Conservation (phyloP, 1,140 invertebrate genomes). For the Campoletis sonorensis region DNA sequence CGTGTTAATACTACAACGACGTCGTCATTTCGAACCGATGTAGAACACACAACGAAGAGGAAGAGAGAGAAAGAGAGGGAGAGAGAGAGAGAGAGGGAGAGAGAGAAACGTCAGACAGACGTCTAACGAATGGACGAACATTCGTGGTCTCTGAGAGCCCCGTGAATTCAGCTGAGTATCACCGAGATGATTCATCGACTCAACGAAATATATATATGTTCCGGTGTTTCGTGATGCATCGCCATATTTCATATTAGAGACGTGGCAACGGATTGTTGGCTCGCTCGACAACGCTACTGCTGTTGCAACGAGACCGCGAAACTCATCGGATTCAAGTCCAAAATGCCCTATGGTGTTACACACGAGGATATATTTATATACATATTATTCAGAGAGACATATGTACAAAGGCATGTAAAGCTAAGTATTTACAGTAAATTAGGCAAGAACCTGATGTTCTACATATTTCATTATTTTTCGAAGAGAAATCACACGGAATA, state of each 20-base stretch:
- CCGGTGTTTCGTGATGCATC: conserved; percentile 54
- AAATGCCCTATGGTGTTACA: conserved; percentile 1
- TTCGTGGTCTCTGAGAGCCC: conserved; percentile 58
- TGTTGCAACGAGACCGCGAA: conserved; percentile 21
- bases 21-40: conserved; percentile 28
- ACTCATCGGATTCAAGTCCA: conserved; percentile 17
- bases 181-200: conserved; percentile 52
- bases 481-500: too few relatives aligned
- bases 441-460: too few relatives aligned
- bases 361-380: conserved; percentile 48
- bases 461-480: too few relatives aligned
- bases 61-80: conserved; percentile 28
- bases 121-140: conserved; percentile 60
- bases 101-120: conserved; percentile 48
- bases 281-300: conserved; percentile 10
- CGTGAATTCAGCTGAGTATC: conserved; percentile 47
- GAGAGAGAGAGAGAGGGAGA: conserved; percentile 35
- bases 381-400: neutral
- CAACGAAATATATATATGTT: conserved; percentile 49
- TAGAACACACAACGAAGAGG: neutral
- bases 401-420: too few relatives aligned
- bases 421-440: too few relatives aligned
- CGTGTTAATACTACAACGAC: conserved; percentile 30
- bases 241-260: conserved; percentile 53
- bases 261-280: conserved; percentile 39